Conservation (phyloP, 2,888 invertebrate genomes). For the Mesorhabditis spiculigera region DNA sequence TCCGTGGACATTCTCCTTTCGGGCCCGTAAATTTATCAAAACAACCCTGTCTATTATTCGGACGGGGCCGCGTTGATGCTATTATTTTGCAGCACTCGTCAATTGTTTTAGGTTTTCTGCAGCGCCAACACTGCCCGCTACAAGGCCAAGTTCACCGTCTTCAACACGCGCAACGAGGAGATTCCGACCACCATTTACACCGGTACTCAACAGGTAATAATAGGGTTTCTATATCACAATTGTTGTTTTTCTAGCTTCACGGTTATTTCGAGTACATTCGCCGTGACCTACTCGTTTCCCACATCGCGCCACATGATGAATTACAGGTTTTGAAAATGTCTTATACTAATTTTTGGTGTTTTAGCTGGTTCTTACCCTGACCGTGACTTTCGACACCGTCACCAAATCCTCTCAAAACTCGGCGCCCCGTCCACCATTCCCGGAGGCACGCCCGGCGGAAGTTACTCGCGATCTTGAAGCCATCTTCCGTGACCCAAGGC, state of each 20-base stretch:
- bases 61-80: neutral
- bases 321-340: conserved; percentile 22
- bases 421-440: neutral
- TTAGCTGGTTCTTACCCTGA: conserved; percentile 43
- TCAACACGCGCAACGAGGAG: conserved; percentile 52
- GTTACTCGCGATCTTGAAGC: conserved; percentile 47
- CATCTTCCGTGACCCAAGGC: conserved; percentile 37
- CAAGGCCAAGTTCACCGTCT: conserved; percentile 54
- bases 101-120: conserved; percentile 37
- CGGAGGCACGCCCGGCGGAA: conserved; percentile 23
- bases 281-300: conserved; percentile 49
- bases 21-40: conserved; percentile 14
- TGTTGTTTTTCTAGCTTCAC: conserved; percentile 40
- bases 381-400: conserved; percentile 54
- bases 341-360: neutral
- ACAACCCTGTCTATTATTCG: neutral
- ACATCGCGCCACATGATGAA: conserved; percentile 47
- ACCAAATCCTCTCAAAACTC: conserved; percentile 43
- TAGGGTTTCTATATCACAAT: neutral
- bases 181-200: conserved; percentile 57
- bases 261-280: conserved; percentile 58
- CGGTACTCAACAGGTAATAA: conserved; percentile 54
- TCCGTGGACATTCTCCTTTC: neutral
- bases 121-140: conserved; percentile 25
- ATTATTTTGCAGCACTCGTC: neutral